Conservation (phyloP, 2,113 vertebrate species). For the Lasiurus borealis region DNA sequence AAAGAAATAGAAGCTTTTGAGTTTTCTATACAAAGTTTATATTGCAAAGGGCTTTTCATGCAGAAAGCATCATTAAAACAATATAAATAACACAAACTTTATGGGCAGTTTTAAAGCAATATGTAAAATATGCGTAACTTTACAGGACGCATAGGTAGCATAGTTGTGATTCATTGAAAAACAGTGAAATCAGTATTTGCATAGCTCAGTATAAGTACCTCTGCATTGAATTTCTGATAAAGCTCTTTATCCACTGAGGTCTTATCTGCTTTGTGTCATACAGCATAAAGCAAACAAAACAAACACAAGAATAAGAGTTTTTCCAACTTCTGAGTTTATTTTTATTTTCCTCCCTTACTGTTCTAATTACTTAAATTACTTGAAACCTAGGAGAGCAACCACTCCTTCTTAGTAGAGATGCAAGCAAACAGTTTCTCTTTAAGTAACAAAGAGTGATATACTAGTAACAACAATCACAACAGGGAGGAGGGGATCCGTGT, state of each 20-base stretch:
- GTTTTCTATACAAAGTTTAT: not conserved
- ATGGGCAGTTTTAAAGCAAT: slow-evolving; percentile 27
- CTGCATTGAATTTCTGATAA: slow-evolving; percentile 21
- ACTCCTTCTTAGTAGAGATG: not conserved
- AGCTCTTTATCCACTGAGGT: not conserved
- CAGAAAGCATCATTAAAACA: slow-evolving; percentile 52
- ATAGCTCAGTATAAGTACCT: not conserved
- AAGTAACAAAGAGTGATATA: not conserved
- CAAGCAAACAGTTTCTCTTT: not conserved
- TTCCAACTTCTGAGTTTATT: not conserved
- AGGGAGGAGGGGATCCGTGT: not conserved
- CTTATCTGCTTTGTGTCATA: slow-evolving; percentile 23
- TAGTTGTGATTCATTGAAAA: slow-evolving; percentile 48
- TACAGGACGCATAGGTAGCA: not conserved
- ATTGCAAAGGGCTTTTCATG: slow-evolving; percentile 4
- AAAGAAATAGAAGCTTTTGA: not conserved
- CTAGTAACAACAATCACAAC: not conserved
- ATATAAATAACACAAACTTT: not conserved
- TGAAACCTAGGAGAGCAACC: not conserved
- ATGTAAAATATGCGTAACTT: not conserved
- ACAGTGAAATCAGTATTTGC: slow-evolving; percentile 17
- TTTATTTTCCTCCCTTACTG: not conserved
- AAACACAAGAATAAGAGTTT: not conserved
- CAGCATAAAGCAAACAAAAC: slow-evolving; percentile 13
- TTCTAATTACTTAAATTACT: not conserved